Percentiles rank a stretch among this genome's conserved stretches.
Evolutionary conservation across 2,113 vertebrate genomes (phyloP).

Genomic region (Perognathus longimembris): DNA sequence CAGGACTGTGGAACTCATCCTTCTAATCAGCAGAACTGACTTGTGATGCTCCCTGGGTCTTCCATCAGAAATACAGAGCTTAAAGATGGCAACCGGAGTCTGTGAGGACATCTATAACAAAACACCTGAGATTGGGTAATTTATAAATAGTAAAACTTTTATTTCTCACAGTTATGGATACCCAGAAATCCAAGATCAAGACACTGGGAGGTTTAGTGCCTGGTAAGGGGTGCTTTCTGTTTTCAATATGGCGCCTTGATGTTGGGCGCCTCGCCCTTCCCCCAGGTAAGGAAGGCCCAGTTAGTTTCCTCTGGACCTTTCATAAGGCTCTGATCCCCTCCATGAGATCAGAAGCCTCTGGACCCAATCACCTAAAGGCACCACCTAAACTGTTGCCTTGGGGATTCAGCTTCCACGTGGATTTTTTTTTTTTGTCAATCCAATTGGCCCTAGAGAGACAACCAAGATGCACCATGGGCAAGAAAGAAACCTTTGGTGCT

Average conservation of each 20-base stretch:
- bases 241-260: neutral
- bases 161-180: neutral
- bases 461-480: fast-evolving
- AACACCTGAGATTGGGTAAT: neutral
- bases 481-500: no score
- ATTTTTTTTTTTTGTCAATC: neutral
- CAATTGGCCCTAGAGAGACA: neutral
- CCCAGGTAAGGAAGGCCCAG: neutral
- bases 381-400: neutral
- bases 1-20: neutral
- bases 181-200: neutral
- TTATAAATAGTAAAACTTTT: neutral
- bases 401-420: neutral
- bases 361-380: neutral
- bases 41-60: neutral
- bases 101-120: neutral
- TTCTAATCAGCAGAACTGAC: neutral
- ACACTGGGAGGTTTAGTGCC: neutral
- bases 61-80: neutral
- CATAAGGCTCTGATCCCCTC: no score
- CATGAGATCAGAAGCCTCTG: neutral
- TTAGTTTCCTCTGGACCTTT: neutral
- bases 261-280: neutral
- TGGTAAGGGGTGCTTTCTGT: neutral
- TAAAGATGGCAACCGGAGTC: neutral